Conservation (phyloP, 2,113 vertebrate genomes). For the Atlantisia rogersi region DNA sequence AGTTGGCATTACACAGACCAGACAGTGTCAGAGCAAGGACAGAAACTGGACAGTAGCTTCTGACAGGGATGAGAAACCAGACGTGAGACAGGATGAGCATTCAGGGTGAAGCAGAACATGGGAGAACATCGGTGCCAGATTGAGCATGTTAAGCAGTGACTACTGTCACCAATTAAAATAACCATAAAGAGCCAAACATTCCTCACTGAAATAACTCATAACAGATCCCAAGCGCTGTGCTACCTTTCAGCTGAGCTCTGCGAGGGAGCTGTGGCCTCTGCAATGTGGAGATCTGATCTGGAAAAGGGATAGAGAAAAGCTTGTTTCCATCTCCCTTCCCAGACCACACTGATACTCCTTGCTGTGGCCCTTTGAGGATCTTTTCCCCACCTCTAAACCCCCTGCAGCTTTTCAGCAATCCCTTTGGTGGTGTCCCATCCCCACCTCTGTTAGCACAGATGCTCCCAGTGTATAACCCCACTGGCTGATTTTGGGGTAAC, state of each 20-base stretch:
- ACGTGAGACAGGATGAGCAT: background rate
- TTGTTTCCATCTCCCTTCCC: background rate
- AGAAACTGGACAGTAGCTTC: background rate
- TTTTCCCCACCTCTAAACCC: background rate
- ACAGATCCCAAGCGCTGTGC: background rate
- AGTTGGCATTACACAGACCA: background rate
- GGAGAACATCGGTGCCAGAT: conserved; percentile 19
- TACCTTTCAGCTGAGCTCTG: conserved; percentile 52
- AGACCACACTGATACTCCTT: background rate
- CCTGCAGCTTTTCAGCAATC: background rate
- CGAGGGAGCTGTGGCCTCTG: background rate
- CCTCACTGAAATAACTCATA: conserved; percentile 46
- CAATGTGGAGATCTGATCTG: background rate
- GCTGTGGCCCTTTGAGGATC: background rate
- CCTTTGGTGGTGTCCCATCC: background rate
- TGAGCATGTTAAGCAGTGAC: conserved; percentile 22
- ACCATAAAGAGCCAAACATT: conserved; percentile 61
- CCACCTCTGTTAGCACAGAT: background rate
- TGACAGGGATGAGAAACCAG: background rate
- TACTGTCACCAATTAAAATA: conserved; percentile 68
- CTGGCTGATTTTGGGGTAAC: background rate
- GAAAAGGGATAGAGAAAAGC: background rate
- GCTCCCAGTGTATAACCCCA: background rate
- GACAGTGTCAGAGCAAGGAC: background rate
- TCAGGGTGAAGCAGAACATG: conserved; percentile 23